Evolutionary conservation across 2,797 vertebrate genomes (phyloP).

Genomic region (Amblyopsis hoosieri): DNA sequence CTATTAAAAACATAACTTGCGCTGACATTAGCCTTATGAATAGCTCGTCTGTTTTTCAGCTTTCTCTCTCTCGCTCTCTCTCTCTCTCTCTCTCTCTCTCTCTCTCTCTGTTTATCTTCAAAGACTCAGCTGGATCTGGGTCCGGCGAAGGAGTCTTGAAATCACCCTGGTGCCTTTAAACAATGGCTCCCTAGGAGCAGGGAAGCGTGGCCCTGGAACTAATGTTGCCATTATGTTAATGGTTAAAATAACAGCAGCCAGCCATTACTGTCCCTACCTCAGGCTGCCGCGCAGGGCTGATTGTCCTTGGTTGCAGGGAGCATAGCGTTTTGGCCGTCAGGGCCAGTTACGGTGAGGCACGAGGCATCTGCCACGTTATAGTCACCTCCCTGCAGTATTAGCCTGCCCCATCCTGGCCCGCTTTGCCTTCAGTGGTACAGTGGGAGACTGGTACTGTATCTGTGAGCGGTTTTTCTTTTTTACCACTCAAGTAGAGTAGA

Average conservation of each 20-base stretch:
- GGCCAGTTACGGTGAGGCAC: conserved; percentile 34
- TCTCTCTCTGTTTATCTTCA: background rate
- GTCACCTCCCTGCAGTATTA: conserved; percentile 27
- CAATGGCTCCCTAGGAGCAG: conserved; percentile 69
- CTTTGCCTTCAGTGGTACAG: conserved; percentile 18
- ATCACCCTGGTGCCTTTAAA: conserved; percentile 48
- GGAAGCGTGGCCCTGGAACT: conserved; percentile 77
- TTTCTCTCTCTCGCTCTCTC: conserved; percentile 5
- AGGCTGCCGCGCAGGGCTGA: conserved; percentile 43
- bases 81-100: conserved; percentile 10
- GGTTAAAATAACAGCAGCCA: conserved; percentile 77
- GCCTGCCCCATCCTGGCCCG: background rate
- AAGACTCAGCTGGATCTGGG: too few relatives aligned
- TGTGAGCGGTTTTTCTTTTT: conserved; percentile 48
- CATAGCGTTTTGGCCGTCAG: conserved; percentile 32
- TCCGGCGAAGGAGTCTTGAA: too few relatives aligned
- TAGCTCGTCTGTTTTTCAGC: conserved; percentile 53
- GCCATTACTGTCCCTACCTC: conserved; percentile 59
- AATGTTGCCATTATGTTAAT: conserved; percentile 82
- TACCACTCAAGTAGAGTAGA: conserved; percentile 37
- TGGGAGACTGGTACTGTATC: conserved; percentile 34
- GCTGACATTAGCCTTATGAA: conserved; percentile 53
- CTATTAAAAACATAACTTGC: conserved; percentile 46
- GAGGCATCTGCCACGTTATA: conserved; percentile 61
- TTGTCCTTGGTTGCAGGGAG: conserved; percentile 23